These are phyloP conservation scores for Sipha maydis DNA, from an alignment of 2,888 invertebrate species.

Conservation along the genomic window DNA sequence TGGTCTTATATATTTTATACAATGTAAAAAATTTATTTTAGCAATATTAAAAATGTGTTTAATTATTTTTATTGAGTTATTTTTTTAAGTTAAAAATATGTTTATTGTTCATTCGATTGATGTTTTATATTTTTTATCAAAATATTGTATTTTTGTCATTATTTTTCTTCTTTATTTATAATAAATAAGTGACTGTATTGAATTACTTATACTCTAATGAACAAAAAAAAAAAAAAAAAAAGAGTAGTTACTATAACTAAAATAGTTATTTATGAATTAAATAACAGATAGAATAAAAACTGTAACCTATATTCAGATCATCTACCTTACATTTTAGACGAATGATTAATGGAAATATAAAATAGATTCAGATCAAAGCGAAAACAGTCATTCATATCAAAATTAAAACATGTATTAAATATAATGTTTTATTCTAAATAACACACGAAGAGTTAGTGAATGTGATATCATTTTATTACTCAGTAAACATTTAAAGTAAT, in stretches of 20 bases:
- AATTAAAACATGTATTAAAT: background rate
- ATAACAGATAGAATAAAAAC: background rate
- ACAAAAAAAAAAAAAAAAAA: background rate
- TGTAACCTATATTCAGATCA: background rate
- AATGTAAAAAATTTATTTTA: background rate
- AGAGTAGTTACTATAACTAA: background rate
- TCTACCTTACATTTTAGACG: background rate
- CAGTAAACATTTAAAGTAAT: background rate
- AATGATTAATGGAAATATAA: background rate
- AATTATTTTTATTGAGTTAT: too few species aligned
- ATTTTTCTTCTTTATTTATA: background rate
- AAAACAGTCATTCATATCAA: background rate
- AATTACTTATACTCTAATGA: background rate
- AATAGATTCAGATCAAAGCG: background rate
- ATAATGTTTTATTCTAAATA: background rate
- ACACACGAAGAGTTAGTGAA: background rate
- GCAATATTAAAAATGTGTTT: background rate
- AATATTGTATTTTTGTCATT: too few species aligned
- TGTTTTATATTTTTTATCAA: background rate
- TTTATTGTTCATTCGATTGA: background rate
- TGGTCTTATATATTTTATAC: too few species aligned
- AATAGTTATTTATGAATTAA: background rate
- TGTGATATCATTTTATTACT: background rate
- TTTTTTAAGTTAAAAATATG: too few species aligned
- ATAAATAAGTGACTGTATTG: background rate